These are phyloP conservation scores for Chlorodrepanis virens DNA, from an alignment of 2,113 vertebrate genomes.

Conservation along the genomic window DNA sequence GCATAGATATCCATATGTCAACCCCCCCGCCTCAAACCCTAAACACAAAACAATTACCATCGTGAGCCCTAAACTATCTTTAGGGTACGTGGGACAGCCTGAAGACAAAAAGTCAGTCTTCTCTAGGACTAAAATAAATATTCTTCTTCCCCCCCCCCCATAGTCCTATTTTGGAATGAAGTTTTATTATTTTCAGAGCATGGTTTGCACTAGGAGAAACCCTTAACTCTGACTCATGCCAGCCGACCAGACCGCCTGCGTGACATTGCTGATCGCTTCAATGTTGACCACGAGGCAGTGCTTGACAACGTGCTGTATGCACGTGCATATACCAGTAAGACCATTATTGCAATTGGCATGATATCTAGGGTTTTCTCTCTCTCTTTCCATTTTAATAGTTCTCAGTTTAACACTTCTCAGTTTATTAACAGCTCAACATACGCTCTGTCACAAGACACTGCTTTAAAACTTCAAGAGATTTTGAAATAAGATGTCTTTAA, in stretches of 20 bases:
- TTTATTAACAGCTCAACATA: not conserved
- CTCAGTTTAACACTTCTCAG: not conserved
- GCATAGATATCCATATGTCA: not conserved
- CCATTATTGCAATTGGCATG: not conserved
- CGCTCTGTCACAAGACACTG: not conserved
- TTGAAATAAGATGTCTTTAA: not conserved
- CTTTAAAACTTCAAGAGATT: not conserved
- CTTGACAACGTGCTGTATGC: slow-evolving; percentile 97
- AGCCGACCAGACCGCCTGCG: slow-evolving; percentile 95
- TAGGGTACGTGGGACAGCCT: not conserved
- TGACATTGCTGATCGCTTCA: slow-evolving; percentile 93
- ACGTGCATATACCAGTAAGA: slow-evolving; percentile 94
- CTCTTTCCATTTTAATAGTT: not conserved
- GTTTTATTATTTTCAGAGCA: not conserved
- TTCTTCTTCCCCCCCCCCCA: not conserved
- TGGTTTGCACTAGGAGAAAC: not conserved
- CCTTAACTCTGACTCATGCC: slow-evolving; percentile 66
- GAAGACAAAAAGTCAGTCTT: slow-evolving; percentile 10
- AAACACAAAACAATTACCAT: not conserved
- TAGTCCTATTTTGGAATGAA: not conserved
- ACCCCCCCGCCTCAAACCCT: not conserved
- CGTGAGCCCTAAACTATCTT: not conserved
- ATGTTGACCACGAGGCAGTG: slow-evolving; percentile 90
- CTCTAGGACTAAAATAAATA: not conserved
- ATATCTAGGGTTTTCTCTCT: not conserved